These are phyloP conservation scores for Heterotis niloticus DNA, from an alignment of 2,113 vertebrate species.

Conservation along the genomic window DNA sequence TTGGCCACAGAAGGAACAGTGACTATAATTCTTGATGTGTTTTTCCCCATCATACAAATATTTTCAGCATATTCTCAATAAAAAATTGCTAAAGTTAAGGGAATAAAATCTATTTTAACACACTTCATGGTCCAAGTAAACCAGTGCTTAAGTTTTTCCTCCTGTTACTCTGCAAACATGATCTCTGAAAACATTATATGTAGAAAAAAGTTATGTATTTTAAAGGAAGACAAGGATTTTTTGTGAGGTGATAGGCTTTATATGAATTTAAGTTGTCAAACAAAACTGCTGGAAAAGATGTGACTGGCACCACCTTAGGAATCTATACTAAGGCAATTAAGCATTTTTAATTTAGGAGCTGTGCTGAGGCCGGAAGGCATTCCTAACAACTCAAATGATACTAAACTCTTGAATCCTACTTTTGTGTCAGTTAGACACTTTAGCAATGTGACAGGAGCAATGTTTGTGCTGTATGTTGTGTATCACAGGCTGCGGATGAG, in stretches of 20 bases:
- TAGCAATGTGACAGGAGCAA: too few species aligned
- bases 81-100: conserved; percentile 27
- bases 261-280: conserved; percentile 30
- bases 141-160: conserved; percentile 19
- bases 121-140: conserved; percentile 18
- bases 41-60: conserved; percentile 30
- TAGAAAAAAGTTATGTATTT: conserved; percentile 22
- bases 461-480: not conserved
- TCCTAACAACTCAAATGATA: not conserved
- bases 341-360: not conserved
- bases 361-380: not conserved
- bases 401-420: not conserved
- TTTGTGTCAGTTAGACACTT: not conserved
- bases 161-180: not conserved
- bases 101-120: not conserved
- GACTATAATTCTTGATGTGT: conserved; percentile 18
- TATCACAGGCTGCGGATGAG: not conserved
- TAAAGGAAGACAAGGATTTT: conserved; percentile 13
- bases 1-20: conserved; percentile 45
- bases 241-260: conserved; percentile 20
- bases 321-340: conserved; percentile 4
- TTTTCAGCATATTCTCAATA: conserved; percentile 31
- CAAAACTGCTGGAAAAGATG: conserved; percentile 12
- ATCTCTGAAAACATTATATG: conserved; percentile 31
- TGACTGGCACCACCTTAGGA: conserved; percentile 29